Conservation (phyloP, 2,797 vertebrate species). For the Acipenser transmontanus region DNA sequence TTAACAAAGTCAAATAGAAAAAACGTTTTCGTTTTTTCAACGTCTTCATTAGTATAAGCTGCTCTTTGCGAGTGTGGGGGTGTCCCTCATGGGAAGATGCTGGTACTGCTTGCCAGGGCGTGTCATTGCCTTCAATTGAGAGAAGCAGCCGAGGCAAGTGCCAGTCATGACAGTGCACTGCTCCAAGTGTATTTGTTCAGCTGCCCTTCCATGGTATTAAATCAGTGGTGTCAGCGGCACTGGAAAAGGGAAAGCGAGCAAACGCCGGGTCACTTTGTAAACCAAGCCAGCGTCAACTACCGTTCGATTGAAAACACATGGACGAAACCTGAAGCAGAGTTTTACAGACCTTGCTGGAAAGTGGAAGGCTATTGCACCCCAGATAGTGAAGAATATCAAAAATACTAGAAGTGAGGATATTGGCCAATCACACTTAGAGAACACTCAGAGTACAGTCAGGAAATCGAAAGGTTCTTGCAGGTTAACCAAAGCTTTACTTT, state of each 20-base stretch:
- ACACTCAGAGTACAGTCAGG: no score
- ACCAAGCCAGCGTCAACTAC: slow-evolving; percentile 25
- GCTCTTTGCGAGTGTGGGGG: no score
- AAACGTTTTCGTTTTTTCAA: no score
- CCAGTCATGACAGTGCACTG: slow-evolving; percentile 43
- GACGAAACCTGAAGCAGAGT: slow-evolving; percentile 11
- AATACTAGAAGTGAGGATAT: no score
- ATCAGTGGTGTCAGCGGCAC: slow-evolving; percentile 27
- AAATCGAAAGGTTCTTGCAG: no score
- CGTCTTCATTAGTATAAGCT: no score
- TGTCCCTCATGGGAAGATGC: not conserved
- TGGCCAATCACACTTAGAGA: no score
- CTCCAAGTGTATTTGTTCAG: slow-evolving; percentile 47
- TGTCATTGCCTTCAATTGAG: slow-evolving; percentile 23
- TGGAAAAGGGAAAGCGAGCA: slow-evolving; percentile 24
- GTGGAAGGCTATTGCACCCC: no score
- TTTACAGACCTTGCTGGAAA: not conserved
- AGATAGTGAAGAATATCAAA: no score
- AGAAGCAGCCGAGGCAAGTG: slow-evolving; percentile 28
- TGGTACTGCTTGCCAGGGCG: not conserved
- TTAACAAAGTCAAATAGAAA: no score
- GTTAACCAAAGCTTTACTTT: no score
- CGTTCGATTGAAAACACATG: slow-evolving; percentile 20
- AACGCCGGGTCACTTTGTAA: slow-evolving; percentile 20
- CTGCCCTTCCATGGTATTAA: slow-evolving; percentile 37